These are phyloP conservation scores for Horisme vitalbata DNA, from an alignment of 2,888 invertebrate species.

Conservation along the genomic window DNA sequence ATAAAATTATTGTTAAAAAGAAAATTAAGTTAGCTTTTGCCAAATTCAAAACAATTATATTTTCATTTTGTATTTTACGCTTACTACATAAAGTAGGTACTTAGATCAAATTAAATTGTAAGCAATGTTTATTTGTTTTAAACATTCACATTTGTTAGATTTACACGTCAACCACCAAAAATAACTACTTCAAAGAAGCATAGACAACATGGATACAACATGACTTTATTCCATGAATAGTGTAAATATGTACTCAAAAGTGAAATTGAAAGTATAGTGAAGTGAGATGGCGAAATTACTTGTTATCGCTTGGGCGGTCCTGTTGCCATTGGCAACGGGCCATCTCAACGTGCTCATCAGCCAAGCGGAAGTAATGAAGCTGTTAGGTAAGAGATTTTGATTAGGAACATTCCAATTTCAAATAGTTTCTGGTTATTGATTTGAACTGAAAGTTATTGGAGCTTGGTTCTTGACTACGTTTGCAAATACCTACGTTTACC, in stretches of 20 bases:
- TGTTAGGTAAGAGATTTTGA: constrained; percentile 85
- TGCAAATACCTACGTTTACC: not conserved
- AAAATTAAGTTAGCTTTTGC: no score
- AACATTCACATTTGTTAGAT: no score
- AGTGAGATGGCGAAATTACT: constrained; percentile 64
- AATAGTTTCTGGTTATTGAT: constrained; percentile 22
- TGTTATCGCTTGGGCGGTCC: constrained; percentile 69
- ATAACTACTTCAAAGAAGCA: no score
- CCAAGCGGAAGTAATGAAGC: constrained; percentile 90
- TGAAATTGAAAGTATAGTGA: constrained; percentile 65
- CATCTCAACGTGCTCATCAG: constrained; percentile 92
- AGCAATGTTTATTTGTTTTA: no score
- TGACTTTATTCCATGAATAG: constrained; percentile 49
- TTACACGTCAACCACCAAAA: no score
- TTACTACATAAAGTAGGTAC: no score
- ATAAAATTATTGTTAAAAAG: no score
- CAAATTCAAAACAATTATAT: no score
- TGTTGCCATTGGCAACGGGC: constrained; percentile 83
- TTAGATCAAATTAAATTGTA: no score
- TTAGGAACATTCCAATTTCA: constrained; percentile 38
- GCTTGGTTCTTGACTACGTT: not conserved
- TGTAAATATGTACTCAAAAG: constrained; percentile 63
- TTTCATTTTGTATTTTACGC: no score
- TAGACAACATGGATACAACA: constrained; percentile 31
- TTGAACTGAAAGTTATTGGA: not conserved